Evolutionary conservation across 2,797 vertebrate species (phyloP).

Genomic region (Sarcophilus harrisii): DNA sequence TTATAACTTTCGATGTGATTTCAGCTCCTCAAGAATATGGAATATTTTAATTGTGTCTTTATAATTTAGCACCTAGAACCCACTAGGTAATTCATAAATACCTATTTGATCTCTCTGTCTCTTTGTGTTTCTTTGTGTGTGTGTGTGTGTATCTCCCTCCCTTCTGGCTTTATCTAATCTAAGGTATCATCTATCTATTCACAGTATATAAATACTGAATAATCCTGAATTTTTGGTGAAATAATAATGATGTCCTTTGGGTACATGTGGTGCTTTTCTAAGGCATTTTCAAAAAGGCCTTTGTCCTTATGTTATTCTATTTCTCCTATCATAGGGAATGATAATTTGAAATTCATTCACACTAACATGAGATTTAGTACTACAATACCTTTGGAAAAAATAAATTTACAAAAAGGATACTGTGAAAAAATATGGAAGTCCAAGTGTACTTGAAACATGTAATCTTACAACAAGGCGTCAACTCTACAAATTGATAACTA

Average conservation of each 20-base stretch:
- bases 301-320: background rate
- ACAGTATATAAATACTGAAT: background rate
- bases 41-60: background rate
- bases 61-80: too few relatives aligned
- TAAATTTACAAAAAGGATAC: background rate
- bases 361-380: background rate
- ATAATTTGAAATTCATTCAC: background rate
- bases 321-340: background rate
- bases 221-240: background rate
- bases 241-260: background rate
- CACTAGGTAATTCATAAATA: too few relatives aligned
- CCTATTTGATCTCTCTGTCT: too few relatives aligned
- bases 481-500: too few relatives aligned
- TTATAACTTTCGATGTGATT: background rate
- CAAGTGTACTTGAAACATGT: too few relatives aligned
- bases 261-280: background rate
- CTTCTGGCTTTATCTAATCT: background rate
- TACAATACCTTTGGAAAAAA: background rate
- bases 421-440: background rate
- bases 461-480: too few relatives aligned
- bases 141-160: too few relatives aligned
- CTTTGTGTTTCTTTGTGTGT: too few relatives aligned
- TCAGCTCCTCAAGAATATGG: background rate
- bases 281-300: background rate
- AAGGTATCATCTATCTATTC: background rate